Base-by-base conservation (phyloP, 2,888 invertebrate species). In the Nemurella pictetii region DNA sequence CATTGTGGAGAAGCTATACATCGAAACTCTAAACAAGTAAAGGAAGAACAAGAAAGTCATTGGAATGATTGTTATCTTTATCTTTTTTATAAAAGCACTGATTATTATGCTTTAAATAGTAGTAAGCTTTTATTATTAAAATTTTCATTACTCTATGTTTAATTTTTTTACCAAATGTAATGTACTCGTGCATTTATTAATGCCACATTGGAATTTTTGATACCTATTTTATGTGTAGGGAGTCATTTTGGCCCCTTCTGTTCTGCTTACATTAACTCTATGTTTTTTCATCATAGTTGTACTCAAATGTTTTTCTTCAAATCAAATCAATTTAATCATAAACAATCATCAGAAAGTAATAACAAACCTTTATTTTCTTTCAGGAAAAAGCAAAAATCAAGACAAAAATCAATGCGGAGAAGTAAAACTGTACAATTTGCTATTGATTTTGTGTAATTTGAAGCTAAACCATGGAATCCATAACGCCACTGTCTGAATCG, bases 341-440 rank as follows among this genome's bases (percentile, higher is more conserved):
- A 20, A 12, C 55, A 55, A n/a, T n/a, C n/a, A n/a, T n/a, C n/a
- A 55, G 55, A 15, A 55, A 55, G 20, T 55, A 55, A 55, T 12
- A 55, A 55, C 35, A 7, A 55, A 55, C 55, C 12, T 55, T 55
- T 55, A 55, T 86, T 84, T 75, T 35, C 29, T 86, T 86, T 29
- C 86, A 86, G 86, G 86, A 80, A 80, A 84, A 84, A 85, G 36
- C 35, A 83, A 85, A 86, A 86, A 80, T 55, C 83, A 80, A 81
- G 77, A 77, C 80, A 82, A 84, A 85, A 85, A 81, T 77, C 81
- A 81, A 85, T 84, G 73, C 72, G 85, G 85, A 86, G 86, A 86
- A 86, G 85, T 84, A 80, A 74, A 36, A 82, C 82, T 35, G 82
- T 82, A 28, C 82, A 82, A 27, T 82, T 82, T 82, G 82, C 82